A percentile compares a stretch with the other conserved stretches of the same genome.
Evolutionary conservation across 2,888 invertebrate species (phyloP).

Genomic region (Kuschelorhynchus macadamiae): DNA sequence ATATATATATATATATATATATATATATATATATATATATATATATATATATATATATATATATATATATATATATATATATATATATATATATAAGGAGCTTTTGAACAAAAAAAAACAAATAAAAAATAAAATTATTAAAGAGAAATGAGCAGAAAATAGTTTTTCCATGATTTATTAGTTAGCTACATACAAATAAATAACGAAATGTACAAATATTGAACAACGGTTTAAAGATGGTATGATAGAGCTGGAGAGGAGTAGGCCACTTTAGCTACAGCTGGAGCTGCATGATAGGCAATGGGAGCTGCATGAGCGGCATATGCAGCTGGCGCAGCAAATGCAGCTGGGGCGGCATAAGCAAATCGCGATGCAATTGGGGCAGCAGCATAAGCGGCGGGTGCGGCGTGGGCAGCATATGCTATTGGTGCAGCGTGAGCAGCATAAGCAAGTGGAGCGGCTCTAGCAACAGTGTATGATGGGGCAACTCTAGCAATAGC

Average conservation of each 20-base stretch:
- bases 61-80: too few relatives aligned
- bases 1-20: too few relatives aligned
- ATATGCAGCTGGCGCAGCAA: constrained; percentile 1
- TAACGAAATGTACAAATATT: too few relatives aligned
- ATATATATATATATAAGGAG: too few relatives aligned
- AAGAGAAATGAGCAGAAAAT: too few relatives aligned
- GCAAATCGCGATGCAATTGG: constrained; percentile 3
- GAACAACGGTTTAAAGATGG: constrained; percentile 25
- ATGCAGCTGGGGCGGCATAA: not conserved
- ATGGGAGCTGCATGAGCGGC: constrained; percentile 28
- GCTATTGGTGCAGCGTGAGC: constrained; percentile 40
- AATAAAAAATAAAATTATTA: too few relatives aligned
- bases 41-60: too few relatives aligned
- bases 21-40: too few relatives aligned
- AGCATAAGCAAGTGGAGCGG: constrained; percentile 20
- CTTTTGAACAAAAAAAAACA: too few relatives aligned
- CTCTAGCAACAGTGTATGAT: constrained; percentile 5
- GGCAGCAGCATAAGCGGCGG: constrained; percentile 9
- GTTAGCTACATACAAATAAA: too few relatives aligned
- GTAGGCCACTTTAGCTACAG: constrained; percentile 25
- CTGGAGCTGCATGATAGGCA: constrained; percentile 38
- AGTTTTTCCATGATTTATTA: too few relatives aligned
- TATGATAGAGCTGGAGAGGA: constrained; percentile 37
- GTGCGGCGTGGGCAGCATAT: constrained; percentile 15
- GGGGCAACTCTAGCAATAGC: constrained; percentile 62